Conservation (phyloP, 64 coral and sea anemone species). For the Pocillopora verrucosa region DNA sequence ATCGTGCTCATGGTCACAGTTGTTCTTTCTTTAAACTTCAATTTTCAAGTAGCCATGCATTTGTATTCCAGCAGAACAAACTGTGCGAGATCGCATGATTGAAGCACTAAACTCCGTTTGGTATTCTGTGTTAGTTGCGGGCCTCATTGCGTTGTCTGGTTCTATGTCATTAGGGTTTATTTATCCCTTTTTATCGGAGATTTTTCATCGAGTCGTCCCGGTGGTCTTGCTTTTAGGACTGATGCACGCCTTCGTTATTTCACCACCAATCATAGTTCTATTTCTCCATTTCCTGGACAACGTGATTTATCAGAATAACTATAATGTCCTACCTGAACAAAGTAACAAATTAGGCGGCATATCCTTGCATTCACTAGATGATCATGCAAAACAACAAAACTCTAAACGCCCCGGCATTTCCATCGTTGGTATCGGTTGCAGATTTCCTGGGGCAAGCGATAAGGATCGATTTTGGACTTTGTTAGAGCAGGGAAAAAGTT, state of each 20-base stretch:
- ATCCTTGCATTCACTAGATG: neutral
- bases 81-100: neutral
- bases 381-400: neutral
- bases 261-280: neutral
- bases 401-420: conserved; percentile 3
- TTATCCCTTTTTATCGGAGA: neutral
- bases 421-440: conserved; percentile 40
- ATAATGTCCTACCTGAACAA: neutral
- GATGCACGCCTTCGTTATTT: conserved; percentile 19
- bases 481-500: conserved; percentile 56
- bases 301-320: neutral
- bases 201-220: conserved; percentile 19
- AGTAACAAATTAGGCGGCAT: neutral
- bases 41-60: conserved; percentile 3
- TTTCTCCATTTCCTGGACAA: neutral
- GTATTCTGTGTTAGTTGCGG: neutral
- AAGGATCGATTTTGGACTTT: conserved; percentile 72
- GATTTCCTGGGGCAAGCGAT: conserved; percentile 59
- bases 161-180: conserved; percentile 44
- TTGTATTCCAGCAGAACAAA: neutral
- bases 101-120: neutral
- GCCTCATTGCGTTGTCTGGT: neutral
- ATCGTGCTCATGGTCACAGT: neutral
- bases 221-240: neutral
- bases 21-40: neutral